phyloP scores from a whole-genome alignment of 1,140 invertebrate species.

The Coelopa frigida region DNA sequence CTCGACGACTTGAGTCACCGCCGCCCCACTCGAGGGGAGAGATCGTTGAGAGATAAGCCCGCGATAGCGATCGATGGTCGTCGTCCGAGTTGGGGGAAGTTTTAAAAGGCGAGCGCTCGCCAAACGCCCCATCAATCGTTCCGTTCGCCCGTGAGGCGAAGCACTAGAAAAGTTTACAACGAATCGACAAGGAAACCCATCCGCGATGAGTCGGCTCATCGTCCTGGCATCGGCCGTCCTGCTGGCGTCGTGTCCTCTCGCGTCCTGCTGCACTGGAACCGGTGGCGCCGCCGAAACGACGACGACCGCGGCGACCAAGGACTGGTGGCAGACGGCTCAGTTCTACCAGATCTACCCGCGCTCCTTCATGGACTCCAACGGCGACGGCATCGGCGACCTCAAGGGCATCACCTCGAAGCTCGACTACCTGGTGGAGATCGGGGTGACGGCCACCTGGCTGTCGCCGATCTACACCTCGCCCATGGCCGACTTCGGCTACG shows the following conservation, averaged over 20 bases:
- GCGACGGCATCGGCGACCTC: constrained; percentile 60
- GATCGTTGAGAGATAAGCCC: too few species aligned
- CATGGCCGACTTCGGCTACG: constrained; percentile 61
- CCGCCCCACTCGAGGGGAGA: too few species aligned
- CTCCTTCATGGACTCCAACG: constrained; percentile 62
- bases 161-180: too few species aligned
- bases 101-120: too few species aligned
- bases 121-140: too few species aligned
- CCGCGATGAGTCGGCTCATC: too few species aligned
- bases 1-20: too few species aligned
- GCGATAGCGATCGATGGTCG: too few species aligned
- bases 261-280: neutral
- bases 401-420: constrained; percentile 49
- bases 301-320: constrained; percentile 15
- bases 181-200: too few species aligned
- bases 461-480: constrained; percentile 64
- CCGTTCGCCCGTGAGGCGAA: too few species aligned
- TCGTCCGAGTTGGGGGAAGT: too few species aligned
- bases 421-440: constrained; percentile 50
- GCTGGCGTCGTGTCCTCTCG: neutral
- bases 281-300: constrained; percentile 4
- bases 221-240: neutral
- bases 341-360: constrained; percentile 66
- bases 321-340: constrained; percentile 61
- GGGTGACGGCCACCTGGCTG: constrained; percentile 57